Evolutionary conservation across 2,797 vertebrate genomes (phyloP).

Genomic region (Gambelia wislizenii): DNA sequence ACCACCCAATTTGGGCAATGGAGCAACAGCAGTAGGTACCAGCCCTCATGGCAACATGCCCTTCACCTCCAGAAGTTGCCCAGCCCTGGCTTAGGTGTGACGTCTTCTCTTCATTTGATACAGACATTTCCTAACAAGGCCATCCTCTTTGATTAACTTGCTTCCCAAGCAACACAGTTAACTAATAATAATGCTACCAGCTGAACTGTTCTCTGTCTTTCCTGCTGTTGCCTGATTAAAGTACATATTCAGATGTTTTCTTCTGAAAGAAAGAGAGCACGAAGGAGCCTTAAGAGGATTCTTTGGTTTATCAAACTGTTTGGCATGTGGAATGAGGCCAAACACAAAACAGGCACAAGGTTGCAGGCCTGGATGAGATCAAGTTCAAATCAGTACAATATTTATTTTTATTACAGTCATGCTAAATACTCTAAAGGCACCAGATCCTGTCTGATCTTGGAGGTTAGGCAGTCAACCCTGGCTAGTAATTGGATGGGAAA

Average conservation of each 20-base stretch:
- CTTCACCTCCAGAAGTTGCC: not conserved
- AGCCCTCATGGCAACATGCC: not conserved
- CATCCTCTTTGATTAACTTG: not conserved
- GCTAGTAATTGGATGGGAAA: no score
- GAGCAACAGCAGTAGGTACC: not conserved
- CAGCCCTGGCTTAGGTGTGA: not conserved
- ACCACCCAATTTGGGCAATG: not conserved
- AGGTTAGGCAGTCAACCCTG: no score
- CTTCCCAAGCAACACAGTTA: conserved; percentile 11
- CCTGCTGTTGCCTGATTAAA: not conserved
- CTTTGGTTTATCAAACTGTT: not conserved
- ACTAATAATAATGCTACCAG: not conserved
- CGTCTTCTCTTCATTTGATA: not conserved
- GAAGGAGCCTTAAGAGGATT: fast-evolving
- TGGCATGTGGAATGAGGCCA: not conserved
- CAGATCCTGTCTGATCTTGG: no score
- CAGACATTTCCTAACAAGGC: not conserved
- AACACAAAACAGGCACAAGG: not conserved
- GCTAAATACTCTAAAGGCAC: no score
- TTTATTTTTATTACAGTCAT: not conserved
- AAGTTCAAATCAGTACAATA: not conserved
- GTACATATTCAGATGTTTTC: not conserved
- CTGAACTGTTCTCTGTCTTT: not conserved
- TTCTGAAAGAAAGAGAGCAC: not conserved
- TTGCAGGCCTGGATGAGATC: not conserved